phyloP scores from a whole-genome alignment of 2,888 invertebrate species.

The Agrochola lota region DNA sequence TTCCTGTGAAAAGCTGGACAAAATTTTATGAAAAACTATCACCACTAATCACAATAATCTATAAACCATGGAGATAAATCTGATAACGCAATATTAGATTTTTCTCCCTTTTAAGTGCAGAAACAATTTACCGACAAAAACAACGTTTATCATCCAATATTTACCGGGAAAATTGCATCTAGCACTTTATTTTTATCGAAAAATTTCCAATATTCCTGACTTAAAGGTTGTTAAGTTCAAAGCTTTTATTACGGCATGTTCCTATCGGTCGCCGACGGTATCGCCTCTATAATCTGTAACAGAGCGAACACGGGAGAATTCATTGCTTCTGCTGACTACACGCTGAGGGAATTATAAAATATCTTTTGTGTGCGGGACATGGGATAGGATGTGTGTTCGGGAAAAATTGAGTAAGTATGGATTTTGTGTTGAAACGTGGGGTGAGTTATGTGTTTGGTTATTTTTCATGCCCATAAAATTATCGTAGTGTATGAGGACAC shows the following conservation, averaged over 20 bases:
- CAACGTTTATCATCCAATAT: slow-evolving; percentile 47
- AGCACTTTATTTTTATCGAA: slow-evolving; percentile 52
- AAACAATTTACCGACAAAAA: slow-evolving; percentile 39
- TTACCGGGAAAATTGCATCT: slow-evolving; percentile 56
- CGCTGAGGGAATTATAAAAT: slow-evolving; percentile 67
- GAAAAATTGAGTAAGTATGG: neutral
- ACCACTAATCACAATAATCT: neutral
- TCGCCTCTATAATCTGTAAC: slow-evolving; percentile 72
- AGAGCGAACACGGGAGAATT: slow-evolving; percentile 68
- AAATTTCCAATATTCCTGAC: slow-evolving; percentile 59
- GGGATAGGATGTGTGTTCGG: neutral
- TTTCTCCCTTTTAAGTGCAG: slow-evolving; percentile 10
- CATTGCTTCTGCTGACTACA: slow-evolving; percentile 69
- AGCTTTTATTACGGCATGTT: slow-evolving; percentile 70
- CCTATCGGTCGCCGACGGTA: slow-evolving; percentile 63
- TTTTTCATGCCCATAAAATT: neutral
- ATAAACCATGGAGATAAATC: neutral
- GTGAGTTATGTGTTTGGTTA: neutral
- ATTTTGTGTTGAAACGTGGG: neutral
- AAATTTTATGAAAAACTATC: neutral
- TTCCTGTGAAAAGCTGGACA: neutral
- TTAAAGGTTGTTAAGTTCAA: slow-evolving; percentile 61
- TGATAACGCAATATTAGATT: slow-evolving; percentile 1
- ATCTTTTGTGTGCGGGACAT: slow-evolving; percentile 32
- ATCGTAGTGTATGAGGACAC: neutral